Conservation (phyloP, 2,888 invertebrate species). For the Desoria tigrina region DNA sequence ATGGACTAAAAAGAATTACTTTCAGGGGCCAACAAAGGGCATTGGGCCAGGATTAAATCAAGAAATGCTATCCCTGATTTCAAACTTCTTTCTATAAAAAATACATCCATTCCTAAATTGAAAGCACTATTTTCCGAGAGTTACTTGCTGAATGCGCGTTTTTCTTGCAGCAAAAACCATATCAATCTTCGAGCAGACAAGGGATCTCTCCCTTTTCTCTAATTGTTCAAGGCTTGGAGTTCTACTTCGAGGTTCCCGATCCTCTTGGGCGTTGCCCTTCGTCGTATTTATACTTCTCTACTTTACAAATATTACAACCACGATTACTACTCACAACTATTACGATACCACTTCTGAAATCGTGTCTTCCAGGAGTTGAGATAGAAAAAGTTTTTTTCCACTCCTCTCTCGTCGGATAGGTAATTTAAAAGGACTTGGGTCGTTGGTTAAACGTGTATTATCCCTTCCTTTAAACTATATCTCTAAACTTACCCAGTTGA, state of each 20-base stretch:
- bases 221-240: slow-evolving; percentile 10
- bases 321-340: too few species aligned
- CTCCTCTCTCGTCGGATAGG: too few species aligned
- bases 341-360: too few species aligned
- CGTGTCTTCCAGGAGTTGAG: too few species aligned
- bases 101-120: neutral
- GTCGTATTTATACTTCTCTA: neutral
- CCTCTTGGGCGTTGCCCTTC: neutral
- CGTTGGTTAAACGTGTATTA: too few species aligned
- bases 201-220: neutral
- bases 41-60: neutral
- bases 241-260: neutral
- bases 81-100: neutral
- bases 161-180: neutral
- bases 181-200: slow-evolving; percentile 5
- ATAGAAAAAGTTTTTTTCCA: too few species aligned
- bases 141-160: slow-evolving; percentile 5
- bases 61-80: neutral
- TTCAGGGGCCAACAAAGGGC: slow-evolving; percentile 10
- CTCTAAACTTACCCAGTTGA: slow-evolving; percentile 63
- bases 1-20: neutral
- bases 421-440: too few species aligned
- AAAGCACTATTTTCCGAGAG: neutral
- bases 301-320: neutral
- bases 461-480: too few species aligned